These are phyloP conservation scores for Microhierax caerulescens DNA, from an alignment of 2,797 vertebrate species.

Conservation along the genomic window DNA sequence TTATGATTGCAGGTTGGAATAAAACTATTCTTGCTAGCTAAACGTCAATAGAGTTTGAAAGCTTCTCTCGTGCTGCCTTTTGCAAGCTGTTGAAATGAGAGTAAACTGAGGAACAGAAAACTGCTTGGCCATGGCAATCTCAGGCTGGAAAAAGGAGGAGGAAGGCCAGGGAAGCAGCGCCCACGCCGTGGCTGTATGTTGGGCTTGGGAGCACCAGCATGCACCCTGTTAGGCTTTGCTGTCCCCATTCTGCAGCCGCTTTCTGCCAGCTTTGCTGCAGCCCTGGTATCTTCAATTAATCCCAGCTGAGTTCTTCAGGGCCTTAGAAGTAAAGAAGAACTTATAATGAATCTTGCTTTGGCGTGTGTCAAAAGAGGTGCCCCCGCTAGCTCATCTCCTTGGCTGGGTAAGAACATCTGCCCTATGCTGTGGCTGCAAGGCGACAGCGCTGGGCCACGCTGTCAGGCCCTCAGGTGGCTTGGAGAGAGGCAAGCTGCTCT, in stretches of 20 bases:
- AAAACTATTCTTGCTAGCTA: neutral
- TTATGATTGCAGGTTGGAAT: neutral
- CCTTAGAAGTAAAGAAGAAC: neutral
- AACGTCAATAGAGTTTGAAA: neutral
- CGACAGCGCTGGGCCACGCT: accelerated
- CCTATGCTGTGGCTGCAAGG: neutral
- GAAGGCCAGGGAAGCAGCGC: neutral
- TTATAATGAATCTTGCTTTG: neutral
- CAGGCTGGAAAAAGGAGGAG: neutral
- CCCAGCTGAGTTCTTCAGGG: neutral
- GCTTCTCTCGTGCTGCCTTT: neutral
- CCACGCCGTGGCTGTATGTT: neutral
- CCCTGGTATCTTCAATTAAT: neutral
- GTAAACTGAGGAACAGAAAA: neutral
- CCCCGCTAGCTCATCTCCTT: neutral
- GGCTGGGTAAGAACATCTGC: neutral
- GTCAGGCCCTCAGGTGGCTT: neutral
- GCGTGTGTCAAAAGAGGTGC: neutral
- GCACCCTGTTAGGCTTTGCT: neutral
- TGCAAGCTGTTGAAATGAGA: neutral
- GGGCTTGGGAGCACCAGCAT: accelerated
- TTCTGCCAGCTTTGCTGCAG: neutral
- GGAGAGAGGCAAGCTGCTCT: neutral
- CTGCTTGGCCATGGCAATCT: neutral
- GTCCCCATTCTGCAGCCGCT: neutral